Evolutionary conservation across 2,888 invertebrate species (phyloP), one percentile per base, ranked within the genome.

Genomic region (Pandemis cinnamomeana): DNA sequence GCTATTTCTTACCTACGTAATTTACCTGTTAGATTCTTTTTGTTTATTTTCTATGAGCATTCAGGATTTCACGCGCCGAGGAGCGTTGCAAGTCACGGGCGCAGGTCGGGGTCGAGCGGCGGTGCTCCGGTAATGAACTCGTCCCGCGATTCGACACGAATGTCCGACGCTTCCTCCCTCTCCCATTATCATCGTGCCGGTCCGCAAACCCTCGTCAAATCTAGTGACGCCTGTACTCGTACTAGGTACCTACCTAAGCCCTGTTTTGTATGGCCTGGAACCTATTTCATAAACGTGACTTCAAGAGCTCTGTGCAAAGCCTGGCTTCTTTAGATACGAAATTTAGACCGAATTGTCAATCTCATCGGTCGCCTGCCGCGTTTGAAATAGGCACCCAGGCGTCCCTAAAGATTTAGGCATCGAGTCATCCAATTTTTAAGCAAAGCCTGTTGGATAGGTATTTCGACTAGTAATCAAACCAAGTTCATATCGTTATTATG

Each of bases 61-160:
- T 86, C 86, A 84, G 83, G 81, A 87, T 87, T 90, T 90, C 86
- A 91, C 87, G 92, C 87, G 84, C 81, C 81, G 80, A 76, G 80
- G 80, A 85, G 83, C 84, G 82, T 77, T 81, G 84, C 85, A 82
- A 88, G 87, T 86, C 84, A 84, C 77, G 80, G 81, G 78, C 77
- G 78, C 80, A 75, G 77, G 80, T 75, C 78, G 78, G 79, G 78
- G 75, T 75, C 73, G 67, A 75, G 75, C 72, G 74, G 71, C 72
- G 78, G 78, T 79, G 76, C 80, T 77, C 60, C 66, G 79, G 84
- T 89, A 89, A 92, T 91, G 86, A 86, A 91, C 84, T 85, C 85
- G 85, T 90, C 84, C 80, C 85, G 63, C 77, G 78, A 91, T 92
- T 92, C 86, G 91, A 88, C 80, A 87, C 91, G 90, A 87, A 79